These are phyloP conservation scores for Solenopsis invicta DNA, from an alignment of 1,140 invertebrate genomes.

Conservation along the genomic window DNA sequence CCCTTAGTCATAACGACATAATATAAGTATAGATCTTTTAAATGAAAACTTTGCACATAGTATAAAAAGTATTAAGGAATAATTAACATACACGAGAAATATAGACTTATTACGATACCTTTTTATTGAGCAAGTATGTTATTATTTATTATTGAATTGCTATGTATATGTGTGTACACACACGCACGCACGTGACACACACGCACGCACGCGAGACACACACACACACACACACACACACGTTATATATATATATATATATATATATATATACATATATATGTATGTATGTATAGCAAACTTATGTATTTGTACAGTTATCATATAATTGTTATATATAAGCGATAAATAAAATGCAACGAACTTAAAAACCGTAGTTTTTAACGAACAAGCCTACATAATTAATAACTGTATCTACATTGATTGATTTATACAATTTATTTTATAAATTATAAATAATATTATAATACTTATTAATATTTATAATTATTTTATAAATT, in stretches of 20 bases:
- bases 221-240: too few species aligned
- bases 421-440: constrained; percentile 2
- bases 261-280: too few species aligned
- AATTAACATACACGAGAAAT: constrained; percentile 31
- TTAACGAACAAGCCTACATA: constrained; percentile 27
- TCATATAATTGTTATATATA: constrained; percentile 46
- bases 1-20: neutral
- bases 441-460: constrained; percentile 5
- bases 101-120: constrained; percentile 47
- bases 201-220: too few species aligned
- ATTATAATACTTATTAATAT: too few species aligned
- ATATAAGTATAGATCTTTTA: constrained; percentile 25
- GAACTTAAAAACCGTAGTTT: neutral
- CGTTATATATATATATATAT: neutral
- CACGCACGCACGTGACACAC: too few species aligned
- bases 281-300: neutral
- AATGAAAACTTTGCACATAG: constrained; percentile 32
- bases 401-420: neutral
- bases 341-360: constrained; percentile 58
- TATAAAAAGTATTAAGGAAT: constrained; percentile 19
- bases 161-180: neutral
- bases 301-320: constrained; percentile 54
- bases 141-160: constrained; percentile 51
- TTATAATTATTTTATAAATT: too few species aligned
- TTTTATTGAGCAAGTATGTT: constrained; percentile 42